These are phyloP conservation scores for Pocillopora damicornis DNA, from an alignment of 64 coral and sea anemone genomes.

Conservation along the genomic window DNA sequence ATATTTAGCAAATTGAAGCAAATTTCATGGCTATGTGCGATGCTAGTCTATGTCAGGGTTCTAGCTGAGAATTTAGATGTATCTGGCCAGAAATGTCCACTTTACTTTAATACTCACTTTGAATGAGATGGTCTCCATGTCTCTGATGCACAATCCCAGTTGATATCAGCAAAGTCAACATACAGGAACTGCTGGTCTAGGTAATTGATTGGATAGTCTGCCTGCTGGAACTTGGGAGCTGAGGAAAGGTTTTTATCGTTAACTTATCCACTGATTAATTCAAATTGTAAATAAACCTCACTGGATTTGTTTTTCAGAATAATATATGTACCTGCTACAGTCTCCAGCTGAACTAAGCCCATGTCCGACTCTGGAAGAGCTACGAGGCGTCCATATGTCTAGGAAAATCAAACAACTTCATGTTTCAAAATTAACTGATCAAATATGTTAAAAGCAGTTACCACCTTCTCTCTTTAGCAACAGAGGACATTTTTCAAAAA, in stretches of 20 bases:
- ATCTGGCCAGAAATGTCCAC: too few species aligned
- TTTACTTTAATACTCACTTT: conserved; percentile 35
- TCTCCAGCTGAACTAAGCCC: conserved; percentile 77
- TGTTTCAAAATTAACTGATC: neutral
- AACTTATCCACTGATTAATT: neutral
- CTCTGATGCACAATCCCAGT: conserved; percentile 48
- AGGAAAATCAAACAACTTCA: neutral
- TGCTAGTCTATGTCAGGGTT: too few species aligned
- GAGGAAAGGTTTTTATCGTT: neutral
- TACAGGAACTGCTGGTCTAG: conserved; percentile 80
- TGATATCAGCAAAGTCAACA: conserved; percentile 49
- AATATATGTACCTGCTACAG: conserved; percentile 51
- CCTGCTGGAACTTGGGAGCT: conserved; percentile 83
- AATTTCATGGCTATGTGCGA: too few species aligned
- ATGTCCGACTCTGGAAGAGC: conserved; percentile 70
- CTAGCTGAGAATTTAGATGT: too few species aligned
- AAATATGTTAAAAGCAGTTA: too few species aligned
- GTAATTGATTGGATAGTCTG: conserved; percentile 58
- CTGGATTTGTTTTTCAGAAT: neutral
- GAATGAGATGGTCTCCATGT: conserved; percentile 23
- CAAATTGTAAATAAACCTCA: too few species aligned
- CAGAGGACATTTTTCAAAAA: too few species aligned
- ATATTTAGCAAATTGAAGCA: too few species aligned
- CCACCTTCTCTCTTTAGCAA: too few species aligned
- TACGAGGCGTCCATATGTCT: conserved; percentile 70